Percentiles rank a stretch among this genome's conserved stretches.
Evolutionary conservation across 2,797 vertebrate genomes (phyloP).

Genomic region (Acrossocheilus fasciatus): DNA sequence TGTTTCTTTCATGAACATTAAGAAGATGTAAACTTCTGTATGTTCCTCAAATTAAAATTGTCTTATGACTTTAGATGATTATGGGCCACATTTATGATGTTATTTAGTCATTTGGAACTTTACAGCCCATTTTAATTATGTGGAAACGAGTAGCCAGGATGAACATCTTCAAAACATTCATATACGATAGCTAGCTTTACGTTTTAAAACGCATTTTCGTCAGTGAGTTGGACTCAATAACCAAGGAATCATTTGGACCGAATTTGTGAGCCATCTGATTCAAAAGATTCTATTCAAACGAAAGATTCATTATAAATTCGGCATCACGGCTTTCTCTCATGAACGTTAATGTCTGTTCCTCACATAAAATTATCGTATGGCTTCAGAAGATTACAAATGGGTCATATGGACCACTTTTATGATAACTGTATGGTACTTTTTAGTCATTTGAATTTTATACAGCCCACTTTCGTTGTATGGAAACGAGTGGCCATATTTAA

Average conservation of each 20-base stretch:
- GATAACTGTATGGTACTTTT: background rate
- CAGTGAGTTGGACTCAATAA: background rate
- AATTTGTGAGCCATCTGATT: background rate
- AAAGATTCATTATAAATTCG: background rate
- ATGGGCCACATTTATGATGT: no score
- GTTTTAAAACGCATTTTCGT: background rate
- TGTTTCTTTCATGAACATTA: background rate
- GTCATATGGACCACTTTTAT: background rate
- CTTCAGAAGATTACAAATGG: no score
- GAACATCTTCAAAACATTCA: background rate
- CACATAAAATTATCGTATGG: background rate
- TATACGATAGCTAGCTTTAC: background rate
- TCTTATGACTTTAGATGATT: background rate
- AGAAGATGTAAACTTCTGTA: background rate
- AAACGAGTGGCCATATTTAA: background rate
- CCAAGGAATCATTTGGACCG: background rate
- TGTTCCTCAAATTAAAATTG: background rate
- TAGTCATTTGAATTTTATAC: background rate
- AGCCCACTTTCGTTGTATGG: background rate
- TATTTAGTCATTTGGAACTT: background rate
- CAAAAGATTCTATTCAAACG: background rate
- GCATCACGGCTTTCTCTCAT: no score
- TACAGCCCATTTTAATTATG: background rate
- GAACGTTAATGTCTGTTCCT: background rate
- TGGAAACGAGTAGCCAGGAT: background rate